Percentiles rank a stretch among this genome's conserved stretches.
Evolutionary conservation across 2,888 invertebrate species (phyloP).

Genomic region (Andrena trimmerana): DNA sequence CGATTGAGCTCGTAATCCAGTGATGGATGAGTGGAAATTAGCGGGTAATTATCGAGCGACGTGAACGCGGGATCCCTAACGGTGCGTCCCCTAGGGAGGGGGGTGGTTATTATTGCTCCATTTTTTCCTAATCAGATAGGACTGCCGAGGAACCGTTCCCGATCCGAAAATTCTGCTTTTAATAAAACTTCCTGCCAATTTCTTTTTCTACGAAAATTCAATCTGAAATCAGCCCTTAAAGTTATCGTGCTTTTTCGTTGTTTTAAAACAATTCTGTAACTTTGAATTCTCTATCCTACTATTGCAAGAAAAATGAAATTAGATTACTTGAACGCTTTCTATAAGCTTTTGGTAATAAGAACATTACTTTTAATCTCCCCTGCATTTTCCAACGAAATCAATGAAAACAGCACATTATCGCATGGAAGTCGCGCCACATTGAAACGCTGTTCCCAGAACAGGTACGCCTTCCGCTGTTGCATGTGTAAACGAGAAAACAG

Average conservation of each 20-base stretch:
- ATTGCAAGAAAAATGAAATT: too few relatives aligned
- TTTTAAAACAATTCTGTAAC: too few relatives aligned
- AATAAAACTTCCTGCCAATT: too few relatives aligned
- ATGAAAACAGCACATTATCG: not conserved
- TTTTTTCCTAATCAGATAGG: not conserved
- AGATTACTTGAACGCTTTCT: too few relatives aligned
- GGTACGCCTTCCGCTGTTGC: not conserved
- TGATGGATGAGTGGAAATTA: conserved; percentile 14
- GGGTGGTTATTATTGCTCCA: not conserved
- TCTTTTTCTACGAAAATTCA: too few relatives aligned
- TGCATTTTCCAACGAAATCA: not conserved
- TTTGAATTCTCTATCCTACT: too few relatives aligned
- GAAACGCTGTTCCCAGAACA: not conserved
- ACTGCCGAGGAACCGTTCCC: not conserved
- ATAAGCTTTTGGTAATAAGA: too few relatives aligned
- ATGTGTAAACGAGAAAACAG: conserved; percentile 11
- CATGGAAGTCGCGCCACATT: not conserved
- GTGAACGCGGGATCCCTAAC: not conserved
- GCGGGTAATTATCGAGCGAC: not conserved
- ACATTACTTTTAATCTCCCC: too few relatives aligned
- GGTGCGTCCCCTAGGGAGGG: not conserved
- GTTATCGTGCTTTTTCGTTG: too few relatives aligned
- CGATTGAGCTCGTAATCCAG: conserved; percentile 23
- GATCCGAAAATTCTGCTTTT: too few relatives aligned
- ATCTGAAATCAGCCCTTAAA: too few relatives aligned